These are phyloP conservation scores for Phataginus tetradactyla DNA, from an alignment of 2,797 vertebrate genomes.

Conservation along the genomic window DNA sequence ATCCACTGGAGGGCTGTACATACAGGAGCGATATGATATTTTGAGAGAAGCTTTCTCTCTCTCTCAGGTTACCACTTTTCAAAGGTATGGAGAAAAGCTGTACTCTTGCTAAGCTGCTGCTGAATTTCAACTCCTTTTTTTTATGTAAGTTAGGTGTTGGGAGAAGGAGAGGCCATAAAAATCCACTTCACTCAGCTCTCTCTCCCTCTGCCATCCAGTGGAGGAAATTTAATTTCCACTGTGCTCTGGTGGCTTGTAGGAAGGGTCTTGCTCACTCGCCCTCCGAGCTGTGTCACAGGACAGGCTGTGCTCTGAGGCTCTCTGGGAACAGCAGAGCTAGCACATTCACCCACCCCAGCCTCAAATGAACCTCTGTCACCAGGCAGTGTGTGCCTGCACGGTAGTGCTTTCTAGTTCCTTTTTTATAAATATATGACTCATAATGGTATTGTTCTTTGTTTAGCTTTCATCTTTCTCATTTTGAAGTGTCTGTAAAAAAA, in stretches of 20 bases:
- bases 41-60: background rate
- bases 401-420: background rate
- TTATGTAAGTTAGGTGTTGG: background rate
- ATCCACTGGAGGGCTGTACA: background rate
- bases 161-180: background rate
- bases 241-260: background rate
- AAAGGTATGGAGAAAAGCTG: background rate
- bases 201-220: background rate
- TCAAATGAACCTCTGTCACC: background rate
- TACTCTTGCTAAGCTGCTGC: background rate
- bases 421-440: background rate
- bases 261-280: background rate
- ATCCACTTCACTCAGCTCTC: background rate
- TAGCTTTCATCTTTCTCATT: slow-evolving; percentile 11
- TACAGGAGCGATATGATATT: background rate
- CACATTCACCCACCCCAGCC: background rate
- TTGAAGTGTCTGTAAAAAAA: background rate
- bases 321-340: background rate
- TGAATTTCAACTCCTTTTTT: background rate
- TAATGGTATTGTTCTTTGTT: background rate
- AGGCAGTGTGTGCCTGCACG: background rate
- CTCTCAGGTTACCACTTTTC: background rate
- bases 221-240: background rate
- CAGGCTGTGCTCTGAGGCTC: background rate
- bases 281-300: background rate